Conservation (phyloP, 2,797 vertebrate genomes). For the Muscicapa striata region DNA sequence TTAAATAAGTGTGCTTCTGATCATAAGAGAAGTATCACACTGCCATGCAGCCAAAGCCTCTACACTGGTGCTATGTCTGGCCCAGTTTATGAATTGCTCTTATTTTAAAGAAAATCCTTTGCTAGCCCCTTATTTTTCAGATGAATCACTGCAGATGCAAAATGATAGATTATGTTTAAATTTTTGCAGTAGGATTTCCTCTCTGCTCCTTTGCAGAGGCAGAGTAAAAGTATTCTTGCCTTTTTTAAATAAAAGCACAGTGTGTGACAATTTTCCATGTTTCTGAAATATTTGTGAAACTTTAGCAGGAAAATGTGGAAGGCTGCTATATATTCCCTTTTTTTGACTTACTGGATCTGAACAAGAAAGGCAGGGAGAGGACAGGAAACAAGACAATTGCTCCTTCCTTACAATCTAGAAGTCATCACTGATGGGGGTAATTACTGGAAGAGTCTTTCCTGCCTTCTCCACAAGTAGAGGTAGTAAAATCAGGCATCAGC, state of each 20-base stretch:
- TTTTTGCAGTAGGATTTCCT: not conserved
- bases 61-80: not conserved
- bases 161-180: not conserved
- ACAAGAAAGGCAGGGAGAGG: not conserved
- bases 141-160: not conserved
- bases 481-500: not conserved
- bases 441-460: not conserved
- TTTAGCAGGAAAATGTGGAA: not conserved
- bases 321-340: not conserved
- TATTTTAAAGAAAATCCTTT: conserved; percentile 11
- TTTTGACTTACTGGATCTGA: not conserved
- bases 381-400: not conserved
- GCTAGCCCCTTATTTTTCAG: not conserved
- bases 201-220: not conserved
- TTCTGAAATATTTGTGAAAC: not conserved
- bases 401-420: not conserved
- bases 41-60: not conserved
- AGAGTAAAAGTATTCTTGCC: not conserved
- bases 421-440: not conserved
- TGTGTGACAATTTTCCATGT: not conserved
- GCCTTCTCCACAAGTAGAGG: not conserved
- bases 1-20: not conserved
- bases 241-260: not conserved
- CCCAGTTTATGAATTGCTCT: not conserved
- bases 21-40: accelerated